Base-by-base conservation (phyloP, 2,113 vertebrate species). In the Syngnathus typhle region DNA sequence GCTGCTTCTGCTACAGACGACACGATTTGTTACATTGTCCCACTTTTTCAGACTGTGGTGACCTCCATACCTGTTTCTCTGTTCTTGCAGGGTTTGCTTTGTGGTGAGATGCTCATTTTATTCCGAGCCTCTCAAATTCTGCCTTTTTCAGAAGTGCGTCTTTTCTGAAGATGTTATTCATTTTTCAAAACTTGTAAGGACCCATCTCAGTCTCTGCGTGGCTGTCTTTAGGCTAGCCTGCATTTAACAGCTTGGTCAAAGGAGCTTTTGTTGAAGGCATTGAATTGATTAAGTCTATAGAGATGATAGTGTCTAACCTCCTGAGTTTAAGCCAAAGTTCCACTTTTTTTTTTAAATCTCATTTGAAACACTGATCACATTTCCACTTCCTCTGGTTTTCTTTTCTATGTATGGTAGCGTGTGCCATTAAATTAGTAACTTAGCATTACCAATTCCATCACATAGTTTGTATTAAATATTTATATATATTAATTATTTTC, bases 271-370 rank as follows among this genome's bases (percentile, higher is more conserved):
- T 88, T 15, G 60, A 43, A 21, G 64, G 56, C 60, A 73, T 80
- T 79, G 84, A 82, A 83, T 84, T 74, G 74, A 86, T 85, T 77
- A 81, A 72, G 73, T 77, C 70, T 74, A 78, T 83, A 82, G 84
- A 72, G 51, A 83, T 83, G 74, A 86, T 73, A 60, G 70, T 75
- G 74, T 86, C 65, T 76, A 69, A 60, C 46, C 46, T 38, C 54
- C 56, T 79, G 81, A 75, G 59, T 65, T 10, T 18, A 64, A 49
- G 77, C 84, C 87, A 82, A 75, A 55, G 32, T 67, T 75, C 66
- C 76, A 73, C 74, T 69, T 83, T 82, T 80, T 60, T 27, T 36
- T 55, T 23, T 12, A 19, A 3, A 52, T 36, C 68, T 62, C n/a
- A 60, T 82, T 84, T 81, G 66, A 86, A 83, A 83, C 63, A 84